These are phyloP conservation scores for Anhinga rufa DNA, from an alignment of 2,113 vertebrate species.

Conservation along the genomic window DNA sequence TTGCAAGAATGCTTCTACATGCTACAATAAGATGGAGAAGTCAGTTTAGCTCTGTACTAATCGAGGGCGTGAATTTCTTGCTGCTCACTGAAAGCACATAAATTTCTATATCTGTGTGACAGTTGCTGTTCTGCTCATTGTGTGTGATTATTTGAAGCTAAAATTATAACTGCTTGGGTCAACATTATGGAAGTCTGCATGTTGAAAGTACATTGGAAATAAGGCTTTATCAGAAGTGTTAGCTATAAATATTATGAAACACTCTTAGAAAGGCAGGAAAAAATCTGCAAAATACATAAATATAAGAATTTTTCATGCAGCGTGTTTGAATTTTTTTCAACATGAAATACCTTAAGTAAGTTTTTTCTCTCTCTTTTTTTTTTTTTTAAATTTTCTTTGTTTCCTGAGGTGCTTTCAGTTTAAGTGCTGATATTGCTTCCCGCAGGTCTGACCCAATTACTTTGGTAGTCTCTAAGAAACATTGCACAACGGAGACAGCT, in stretches of 20 bases:
- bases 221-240: neutral
- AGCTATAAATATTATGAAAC: neutral
- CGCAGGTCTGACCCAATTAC: neutral
- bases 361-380: neutral
- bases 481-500: neutral
- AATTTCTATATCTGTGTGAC: neutral
- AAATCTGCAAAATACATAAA: neutral
- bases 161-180: neutral
- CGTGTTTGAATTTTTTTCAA: neutral
- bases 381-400: neutral
- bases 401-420: neutral
- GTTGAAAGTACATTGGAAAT: neutral
- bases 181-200: neutral
- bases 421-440: neutral
- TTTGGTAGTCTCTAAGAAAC: neutral
- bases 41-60: neutral
- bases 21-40: neutral
- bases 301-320: neutral
- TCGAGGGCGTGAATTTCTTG: neutral
- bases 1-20: neutral
- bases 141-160: neutral
- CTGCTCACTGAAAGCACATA: neutral
- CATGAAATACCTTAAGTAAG: neutral
- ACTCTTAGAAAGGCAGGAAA: neutral
- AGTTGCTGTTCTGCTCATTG: neutral